phyloP scores from a whole-genome alignment of 1,140 invertebrate genomes.

The Leptinotarsa lineolata region DNA sequence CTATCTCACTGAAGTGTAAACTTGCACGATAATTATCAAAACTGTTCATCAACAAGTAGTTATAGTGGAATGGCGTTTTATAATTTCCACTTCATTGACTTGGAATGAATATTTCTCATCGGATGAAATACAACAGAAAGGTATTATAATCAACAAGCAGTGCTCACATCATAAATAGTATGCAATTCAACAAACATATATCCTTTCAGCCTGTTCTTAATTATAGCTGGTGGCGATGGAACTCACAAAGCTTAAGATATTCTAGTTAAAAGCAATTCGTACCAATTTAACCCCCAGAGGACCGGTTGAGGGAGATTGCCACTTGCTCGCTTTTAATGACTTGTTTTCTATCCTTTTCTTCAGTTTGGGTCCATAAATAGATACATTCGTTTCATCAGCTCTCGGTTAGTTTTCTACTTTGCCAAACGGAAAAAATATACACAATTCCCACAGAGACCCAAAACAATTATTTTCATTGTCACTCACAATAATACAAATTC shows the following conservation, averaged over 20 bases:
- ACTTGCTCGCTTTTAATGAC: conserved; percentile 45
- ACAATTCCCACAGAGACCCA: not conserved
- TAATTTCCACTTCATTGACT: not conserved
- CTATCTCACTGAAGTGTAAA: too few species aligned
- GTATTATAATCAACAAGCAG: conserved; percentile 18
- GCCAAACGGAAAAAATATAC: conserved; percentile 12
- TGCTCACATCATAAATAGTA: conserved; percentile 21
- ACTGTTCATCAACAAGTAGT: too few species aligned
- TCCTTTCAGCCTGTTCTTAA: conserved; percentile 35
- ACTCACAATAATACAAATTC: conserved; percentile 22
- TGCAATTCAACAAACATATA: conserved; percentile 26
- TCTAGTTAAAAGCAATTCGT: conserved; percentile 40
- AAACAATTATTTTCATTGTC: conserved; percentile 28
- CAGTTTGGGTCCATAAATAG: conserved; percentile 37
- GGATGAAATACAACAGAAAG: conserved; percentile 21
- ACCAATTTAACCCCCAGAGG: conserved; percentile 39
- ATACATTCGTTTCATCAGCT: conserved; percentile 37
- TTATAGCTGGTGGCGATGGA: conserved; percentile 36
- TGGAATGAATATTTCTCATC: conserved; percentile 24
- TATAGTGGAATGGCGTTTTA: not conserved
- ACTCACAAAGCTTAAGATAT: conserved; percentile 38
- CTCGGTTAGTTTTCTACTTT: conserved; percentile 27
- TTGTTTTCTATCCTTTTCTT: conserved; percentile 43
- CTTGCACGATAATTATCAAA: too few species aligned
- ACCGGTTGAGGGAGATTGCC: conserved; percentile 42